phyloP scores from a whole-genome alignment of 2,113 vertebrate species.

The Dasyprocta punctata region DNA sequence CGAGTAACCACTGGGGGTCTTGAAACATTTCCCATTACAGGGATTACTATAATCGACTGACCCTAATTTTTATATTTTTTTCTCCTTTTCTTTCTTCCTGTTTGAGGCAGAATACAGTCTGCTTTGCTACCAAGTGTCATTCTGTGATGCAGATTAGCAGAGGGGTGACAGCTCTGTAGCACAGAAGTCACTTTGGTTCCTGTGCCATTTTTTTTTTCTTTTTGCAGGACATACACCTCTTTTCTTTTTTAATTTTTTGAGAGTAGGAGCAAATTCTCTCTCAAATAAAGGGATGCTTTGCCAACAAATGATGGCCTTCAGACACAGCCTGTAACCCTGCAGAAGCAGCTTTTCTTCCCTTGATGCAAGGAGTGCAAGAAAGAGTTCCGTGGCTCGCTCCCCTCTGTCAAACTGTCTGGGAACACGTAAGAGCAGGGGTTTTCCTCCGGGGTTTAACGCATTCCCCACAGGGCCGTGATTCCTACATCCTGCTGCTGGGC shows the following conservation, averaged over 20 bases:
- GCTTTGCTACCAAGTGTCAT: neutral
- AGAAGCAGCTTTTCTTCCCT: neutral
- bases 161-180: neutral
- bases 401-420: neutral
- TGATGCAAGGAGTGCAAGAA: neutral
- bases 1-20: neutral
- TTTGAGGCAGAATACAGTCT: neutral
- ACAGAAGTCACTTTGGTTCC: neutral
- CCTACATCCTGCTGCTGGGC: neutral
- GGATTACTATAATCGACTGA: neutral
- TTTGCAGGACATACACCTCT: neutral
- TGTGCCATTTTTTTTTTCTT: neutral
- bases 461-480: neutral
- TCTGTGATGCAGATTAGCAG: neutral
- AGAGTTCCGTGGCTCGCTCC: neutral
- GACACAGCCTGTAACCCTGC: neutral
- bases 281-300: neutral
- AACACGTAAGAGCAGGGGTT: neutral
- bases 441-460: neutral
- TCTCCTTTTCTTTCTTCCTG: neutral
- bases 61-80: neutral
- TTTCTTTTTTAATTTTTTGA: neutral
- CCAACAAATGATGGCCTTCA: neutral
- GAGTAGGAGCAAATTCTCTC: neutral
- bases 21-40: neutral